A percentile compares a stretch with the other conserved stretches of the same genome.
phyloP scores from a whole-genome alignment of 2,113 vertebrate genomes.

The Talpa occidentalis region DNA sequence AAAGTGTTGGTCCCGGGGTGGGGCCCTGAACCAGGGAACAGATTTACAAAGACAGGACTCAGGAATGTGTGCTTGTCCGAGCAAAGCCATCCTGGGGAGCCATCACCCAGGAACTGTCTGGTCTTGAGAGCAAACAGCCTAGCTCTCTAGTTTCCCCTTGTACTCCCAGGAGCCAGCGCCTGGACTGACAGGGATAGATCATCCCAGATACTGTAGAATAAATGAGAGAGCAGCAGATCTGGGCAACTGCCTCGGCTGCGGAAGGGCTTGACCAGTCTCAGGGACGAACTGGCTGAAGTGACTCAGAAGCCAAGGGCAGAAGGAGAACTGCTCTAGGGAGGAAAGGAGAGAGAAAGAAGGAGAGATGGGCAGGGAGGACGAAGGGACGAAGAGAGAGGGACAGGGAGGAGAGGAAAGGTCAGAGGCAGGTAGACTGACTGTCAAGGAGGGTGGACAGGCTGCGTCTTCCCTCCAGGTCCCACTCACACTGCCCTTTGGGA shows the following conservation, averaged over 20 bases:
- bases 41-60: neutral
- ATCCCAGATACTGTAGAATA: neutral
- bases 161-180: neutral
- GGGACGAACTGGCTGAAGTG: neutral
- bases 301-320: neutral
- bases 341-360: neutral
- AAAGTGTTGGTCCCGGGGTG: neutral
- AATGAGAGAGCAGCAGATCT: neutral
- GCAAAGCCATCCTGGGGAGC: neutral
- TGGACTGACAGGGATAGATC: neutral
- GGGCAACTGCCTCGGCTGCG: neutral
- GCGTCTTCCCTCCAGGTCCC: neutral
- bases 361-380: no score
- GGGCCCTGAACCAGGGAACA: no score
- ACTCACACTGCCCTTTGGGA: neutral
- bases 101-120: neutral
- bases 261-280: neutral
- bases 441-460: neutral
- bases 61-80: neutral
- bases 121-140: neutral
- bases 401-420: neutral
- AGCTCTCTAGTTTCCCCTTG: neutral
- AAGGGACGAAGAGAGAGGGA: no score
- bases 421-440: rapidly evolving
- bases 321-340: no score